Evolutionary conservation across 2,888 invertebrate genomes (phyloP).

Genomic region (Lasioglossum zephyrum): DNA sequence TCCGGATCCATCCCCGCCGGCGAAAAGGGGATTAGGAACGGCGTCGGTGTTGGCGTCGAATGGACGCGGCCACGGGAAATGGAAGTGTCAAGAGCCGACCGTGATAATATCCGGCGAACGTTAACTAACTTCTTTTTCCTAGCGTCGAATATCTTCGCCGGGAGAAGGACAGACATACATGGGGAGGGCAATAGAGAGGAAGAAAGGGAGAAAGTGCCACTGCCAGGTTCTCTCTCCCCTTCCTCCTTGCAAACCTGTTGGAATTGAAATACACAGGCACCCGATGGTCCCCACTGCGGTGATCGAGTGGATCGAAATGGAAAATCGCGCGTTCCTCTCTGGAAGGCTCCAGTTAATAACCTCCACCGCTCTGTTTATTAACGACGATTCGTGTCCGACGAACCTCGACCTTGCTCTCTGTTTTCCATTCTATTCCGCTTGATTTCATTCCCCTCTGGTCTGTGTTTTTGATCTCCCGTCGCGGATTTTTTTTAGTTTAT

Average conservation of each 20-base stretch:
- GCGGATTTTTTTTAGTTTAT: no score
- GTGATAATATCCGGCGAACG: slow-evolving; percentile 62
- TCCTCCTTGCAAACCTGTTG: not conserved
- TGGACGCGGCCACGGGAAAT: slow-evolving; percentile 58
- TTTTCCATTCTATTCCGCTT: not conserved
- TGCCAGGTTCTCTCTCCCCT: not conserved
- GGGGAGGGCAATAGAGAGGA: not conserved
- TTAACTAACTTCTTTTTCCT: slow-evolving; percentile 58
- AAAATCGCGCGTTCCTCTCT: slow-evolving; percentile 1
- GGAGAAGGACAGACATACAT: not conserved
- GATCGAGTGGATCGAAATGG: slow-evolving; percentile 8
- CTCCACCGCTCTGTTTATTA: not conserved
- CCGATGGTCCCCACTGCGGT: not conserved
- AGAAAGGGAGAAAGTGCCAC: not conserved
- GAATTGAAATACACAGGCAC: not conserved
- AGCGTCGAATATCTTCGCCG: not conserved
- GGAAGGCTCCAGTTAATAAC: not conserved
- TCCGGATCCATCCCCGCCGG: slow-evolving; percentile 27
- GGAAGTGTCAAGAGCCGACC: slow-evolving; percentile 60
- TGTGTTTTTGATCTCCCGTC: not conserved
- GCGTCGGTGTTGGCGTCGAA: slow-evolving; percentile 1
- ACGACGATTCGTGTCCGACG: not conserved
- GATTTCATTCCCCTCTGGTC: not conserved
- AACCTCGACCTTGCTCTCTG: not conserved
- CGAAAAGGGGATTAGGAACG: slow-evolving; percentile 50